Conservation (phyloP, 2,888 invertebrate species). For the Eretmocerus hayati region DNA sequence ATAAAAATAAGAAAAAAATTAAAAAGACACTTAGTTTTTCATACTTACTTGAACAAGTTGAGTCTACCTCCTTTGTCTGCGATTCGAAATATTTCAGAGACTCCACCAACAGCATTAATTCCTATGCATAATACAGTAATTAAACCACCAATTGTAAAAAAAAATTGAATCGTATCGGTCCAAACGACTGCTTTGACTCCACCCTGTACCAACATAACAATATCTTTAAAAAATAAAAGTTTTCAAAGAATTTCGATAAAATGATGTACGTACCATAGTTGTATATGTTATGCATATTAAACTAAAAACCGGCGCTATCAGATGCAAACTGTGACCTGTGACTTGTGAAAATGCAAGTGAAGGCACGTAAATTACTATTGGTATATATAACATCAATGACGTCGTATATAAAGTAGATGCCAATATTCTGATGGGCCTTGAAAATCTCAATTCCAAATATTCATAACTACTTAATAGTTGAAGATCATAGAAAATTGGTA, state of each 20-base stretch:
- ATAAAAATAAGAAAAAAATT: too few species aligned
- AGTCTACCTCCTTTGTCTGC: conserved; percentile 53
- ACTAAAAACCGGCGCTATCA: conserved; percentile 62
- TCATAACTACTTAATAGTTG: conserved; percentile 65
- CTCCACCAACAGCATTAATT: conserved; percentile 51
- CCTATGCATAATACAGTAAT: conserved; percentile 56
- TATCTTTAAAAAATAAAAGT: background rate
- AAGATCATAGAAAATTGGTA: conserved; percentile 65
- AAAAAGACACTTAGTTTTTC: too few species aligned
- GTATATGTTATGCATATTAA: conserved; percentile 70
- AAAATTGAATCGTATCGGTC: conserved; percentile 56
- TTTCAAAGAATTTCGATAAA: background rate
- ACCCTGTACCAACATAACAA: conserved; percentile 38
- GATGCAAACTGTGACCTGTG: conserved; percentile 60
- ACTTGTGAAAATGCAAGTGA: conserved; percentile 65
- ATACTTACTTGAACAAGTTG: too few species aligned
- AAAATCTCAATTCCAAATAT: conserved; percentile 60
- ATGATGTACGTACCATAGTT: conserved; percentile 52
- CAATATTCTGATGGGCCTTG: conserved; percentile 53
- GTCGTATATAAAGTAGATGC: conserved; percentile 57
- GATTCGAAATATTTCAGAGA: conserved; percentile 54
- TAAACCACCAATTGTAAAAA: conserved; percentile 52
- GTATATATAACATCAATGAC: conserved; percentile 54
- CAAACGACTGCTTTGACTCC: conserved; percentile 63
- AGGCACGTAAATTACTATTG: conserved; percentile 65